Percentiles rank a stretch among this genome's conserved stretches.
Conservation (phyloP, 2,888 invertebrate genomes). For the Tethea ocularis region DNA sequence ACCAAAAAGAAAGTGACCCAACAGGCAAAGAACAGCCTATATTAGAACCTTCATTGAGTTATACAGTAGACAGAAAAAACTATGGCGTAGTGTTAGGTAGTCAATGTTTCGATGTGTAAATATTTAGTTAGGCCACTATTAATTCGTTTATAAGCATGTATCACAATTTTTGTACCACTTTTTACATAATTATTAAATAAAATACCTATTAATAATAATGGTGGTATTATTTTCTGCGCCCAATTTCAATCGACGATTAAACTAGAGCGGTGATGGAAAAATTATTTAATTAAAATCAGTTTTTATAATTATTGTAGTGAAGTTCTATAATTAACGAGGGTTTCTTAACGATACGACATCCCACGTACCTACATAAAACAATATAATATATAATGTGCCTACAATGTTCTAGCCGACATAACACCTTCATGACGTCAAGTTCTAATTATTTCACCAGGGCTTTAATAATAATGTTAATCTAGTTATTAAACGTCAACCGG, state of each 20-base stretch:
- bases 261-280: no score
- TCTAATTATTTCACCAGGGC: constrained; percentile 39
- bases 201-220: not conserved
- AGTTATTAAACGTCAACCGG: constrained; percentile 31
- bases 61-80: constrained; percentile 45
- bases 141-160: not conserved
- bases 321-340: not conserved
- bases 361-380: not conserved
- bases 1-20: constrained; percentile 30
- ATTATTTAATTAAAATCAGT: no score
- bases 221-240: no score
- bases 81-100: constrained; percentile 32
- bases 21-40: constrained; percentile 31
- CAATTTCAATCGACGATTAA: no score
- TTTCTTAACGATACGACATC: not conserved
- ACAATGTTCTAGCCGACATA: not conserved
- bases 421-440: constrained; percentile 7
- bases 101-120: constrained; percentile 29
- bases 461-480: constrained; percentile 44
- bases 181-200: not conserved
- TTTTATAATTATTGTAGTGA: not conserved
- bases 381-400: not conserved
- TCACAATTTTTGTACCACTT: not conserved
- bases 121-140: not conserved
- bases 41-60: constrained; percentile 49